Evolutionary conservation across 2,113 vertebrate genomes (phyloP).

Genomic region (Myiagra hebetior): DNA sequence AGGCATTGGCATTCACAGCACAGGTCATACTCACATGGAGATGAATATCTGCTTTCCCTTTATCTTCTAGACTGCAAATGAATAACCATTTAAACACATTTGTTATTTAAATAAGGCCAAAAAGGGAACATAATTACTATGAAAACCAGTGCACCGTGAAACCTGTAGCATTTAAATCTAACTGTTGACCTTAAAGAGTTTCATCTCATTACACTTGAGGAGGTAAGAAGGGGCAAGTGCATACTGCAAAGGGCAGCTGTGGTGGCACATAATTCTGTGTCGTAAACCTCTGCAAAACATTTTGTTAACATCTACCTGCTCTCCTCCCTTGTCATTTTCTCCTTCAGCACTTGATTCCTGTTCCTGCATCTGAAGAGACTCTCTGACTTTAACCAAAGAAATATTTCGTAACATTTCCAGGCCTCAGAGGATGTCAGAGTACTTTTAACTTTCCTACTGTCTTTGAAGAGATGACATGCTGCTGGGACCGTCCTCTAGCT

Average conservation of each 20-base stretch:
- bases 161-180: not conserved
- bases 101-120: constrained; percentile 6
- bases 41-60: not conserved
- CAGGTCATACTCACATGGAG: not conserved
- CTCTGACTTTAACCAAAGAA: not conserved
- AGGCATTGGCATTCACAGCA: not conserved
- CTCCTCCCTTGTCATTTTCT: not conserved
- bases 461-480: not conserved
- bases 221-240: not conserved
- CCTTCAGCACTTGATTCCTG: not conserved
- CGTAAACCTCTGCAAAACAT: not conserved
- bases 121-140: not conserved
- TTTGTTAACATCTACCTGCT: not conserved
- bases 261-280: not conserved
- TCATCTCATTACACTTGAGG: not conserved
- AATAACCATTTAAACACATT: not conserved
- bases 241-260: not conserved
- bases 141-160: not conserved
- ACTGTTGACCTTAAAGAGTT: not conserved
- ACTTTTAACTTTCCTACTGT: not conserved
- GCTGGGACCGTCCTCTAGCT: accelerated
- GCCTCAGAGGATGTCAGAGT: not conserved
- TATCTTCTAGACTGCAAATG: not conserved
- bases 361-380: not conserved
- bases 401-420: not conserved